Evolutionary conservation across 2,888 invertebrate genomes (phyloP).

Genomic region (Cryptocephalus moraei): DNA sequence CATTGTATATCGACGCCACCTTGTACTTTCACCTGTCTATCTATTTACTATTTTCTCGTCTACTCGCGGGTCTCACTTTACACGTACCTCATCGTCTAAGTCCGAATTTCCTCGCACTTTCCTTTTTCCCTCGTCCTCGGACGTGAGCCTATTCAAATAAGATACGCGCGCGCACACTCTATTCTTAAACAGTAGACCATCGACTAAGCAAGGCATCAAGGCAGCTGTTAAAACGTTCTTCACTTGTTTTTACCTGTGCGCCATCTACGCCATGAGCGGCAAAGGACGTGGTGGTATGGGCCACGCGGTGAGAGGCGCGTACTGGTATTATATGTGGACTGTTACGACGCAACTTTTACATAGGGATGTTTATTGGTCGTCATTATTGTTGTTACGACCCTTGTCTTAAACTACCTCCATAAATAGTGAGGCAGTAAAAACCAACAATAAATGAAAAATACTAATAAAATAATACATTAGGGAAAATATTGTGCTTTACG

Average conservation of each 20-base stretch:
- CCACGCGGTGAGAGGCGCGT: too few species aligned
- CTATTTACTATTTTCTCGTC: background rate
- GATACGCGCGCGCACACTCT: conserved; percentile 49
- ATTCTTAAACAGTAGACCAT: conserved; percentile 43
- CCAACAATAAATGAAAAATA: too few species aligned
- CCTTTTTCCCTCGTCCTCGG: background rate
- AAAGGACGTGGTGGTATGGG: background rate
- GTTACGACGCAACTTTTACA: too few species aligned
- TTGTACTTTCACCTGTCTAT: background rate
- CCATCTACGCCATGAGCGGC: conserved; percentile 27
- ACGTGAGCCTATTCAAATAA: conserved; percentile 6
- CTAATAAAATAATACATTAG: too few species aligned
- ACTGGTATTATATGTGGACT: too few species aligned
- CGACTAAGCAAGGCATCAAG: conserved; percentile 37
- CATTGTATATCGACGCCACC: conserved; percentile 9
- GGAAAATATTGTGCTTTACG: too few species aligned
- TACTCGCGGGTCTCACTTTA: background rate
- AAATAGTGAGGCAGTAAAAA: too few species aligned
- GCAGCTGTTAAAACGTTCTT: conserved; percentile 28
- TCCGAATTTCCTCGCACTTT: background rate
- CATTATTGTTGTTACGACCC: too few species aligned
- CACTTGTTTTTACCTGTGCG: conserved; percentile 33
- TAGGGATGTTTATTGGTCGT: too few species aligned
- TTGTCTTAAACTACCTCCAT: too few species aligned
- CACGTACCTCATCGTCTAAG: background rate